Conservation (phyloP, 2,888 invertebrate species). For the Lepidocyrtinus sp. region DNA sequence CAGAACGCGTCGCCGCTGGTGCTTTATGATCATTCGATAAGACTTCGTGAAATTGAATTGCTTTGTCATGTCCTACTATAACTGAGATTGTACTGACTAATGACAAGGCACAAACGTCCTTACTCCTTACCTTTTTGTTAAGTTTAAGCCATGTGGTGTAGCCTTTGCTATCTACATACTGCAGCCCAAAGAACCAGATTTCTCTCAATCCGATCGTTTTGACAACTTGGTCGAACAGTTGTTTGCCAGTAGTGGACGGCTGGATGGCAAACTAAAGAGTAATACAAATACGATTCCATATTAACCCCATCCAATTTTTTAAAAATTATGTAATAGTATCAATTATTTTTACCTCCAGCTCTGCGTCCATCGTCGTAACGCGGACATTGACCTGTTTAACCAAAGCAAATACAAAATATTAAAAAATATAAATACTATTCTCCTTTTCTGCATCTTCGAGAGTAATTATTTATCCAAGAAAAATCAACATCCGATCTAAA, state of each 20-base stretch:
- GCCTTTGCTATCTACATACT: constrained; percentile 98
- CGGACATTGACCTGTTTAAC: constrained; percentile 94
- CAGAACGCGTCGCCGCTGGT: no score
- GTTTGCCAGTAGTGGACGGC: constrained; percentile 99
- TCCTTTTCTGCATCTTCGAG: neutral
- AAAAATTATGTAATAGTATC: no score
- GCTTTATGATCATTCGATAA: no score
- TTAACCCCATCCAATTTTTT: no score
- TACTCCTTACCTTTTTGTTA: constrained; percentile 96
- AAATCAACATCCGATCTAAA: neutral
- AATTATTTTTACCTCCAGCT: no score
- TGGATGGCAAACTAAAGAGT: constrained; percentile 99
- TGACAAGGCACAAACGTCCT: no score
- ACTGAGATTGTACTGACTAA: no score
- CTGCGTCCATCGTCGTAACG: constrained; percentile 99
- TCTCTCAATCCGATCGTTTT: constrained; percentile 99
- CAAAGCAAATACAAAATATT: constrained; percentile 67
- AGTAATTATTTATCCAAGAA: neutral
- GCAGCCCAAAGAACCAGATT: constrained; percentile 99
- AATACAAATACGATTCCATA: no score
- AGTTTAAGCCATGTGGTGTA: constrained; percentile 99
- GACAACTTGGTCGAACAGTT: constrained; percentile 99
- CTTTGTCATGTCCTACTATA: neutral
- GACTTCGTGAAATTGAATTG: no score
- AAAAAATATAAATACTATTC: neutral